Evolutionary conservation across 2,888 invertebrate genomes (phyloP).

Genomic region (Chironomus riparius): DNA sequence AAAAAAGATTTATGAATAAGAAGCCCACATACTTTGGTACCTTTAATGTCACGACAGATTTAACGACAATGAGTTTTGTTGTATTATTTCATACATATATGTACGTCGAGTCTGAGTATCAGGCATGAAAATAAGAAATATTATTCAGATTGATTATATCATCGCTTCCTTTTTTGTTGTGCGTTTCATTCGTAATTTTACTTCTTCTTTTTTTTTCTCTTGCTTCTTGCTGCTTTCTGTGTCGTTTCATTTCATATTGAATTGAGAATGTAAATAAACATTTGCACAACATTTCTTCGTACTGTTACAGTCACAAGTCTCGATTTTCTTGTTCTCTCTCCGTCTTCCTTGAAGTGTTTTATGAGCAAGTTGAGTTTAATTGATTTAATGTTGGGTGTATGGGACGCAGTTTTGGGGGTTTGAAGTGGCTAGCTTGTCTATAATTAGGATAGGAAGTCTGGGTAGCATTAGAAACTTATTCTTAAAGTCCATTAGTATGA

Average conservation of each 20-base stretch:
- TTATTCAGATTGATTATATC: constrained; percentile 1
- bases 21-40: neutral
- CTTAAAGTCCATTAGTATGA: too few species aligned
- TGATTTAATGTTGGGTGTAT: too few species aligned
- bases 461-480: too few species aligned
- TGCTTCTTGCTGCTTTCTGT: neutral
- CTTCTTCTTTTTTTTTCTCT: neutral
- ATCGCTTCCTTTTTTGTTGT: constrained; percentile 6
- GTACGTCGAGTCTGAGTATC: neutral
- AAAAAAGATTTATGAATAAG: neutral
- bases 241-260: neutral
- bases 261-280: neutral
- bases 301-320: neutral
- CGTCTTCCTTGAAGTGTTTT: neutral
- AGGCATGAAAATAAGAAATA: neutral
- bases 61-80: neutral
- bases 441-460: too few species aligned
- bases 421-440: too few species aligned
- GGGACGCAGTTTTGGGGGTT: too few species aligned
- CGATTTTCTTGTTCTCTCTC: too few species aligned
- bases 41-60: constrained; percentile 10
- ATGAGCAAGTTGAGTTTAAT: neutral
- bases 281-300: neutral
- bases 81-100: neutral
- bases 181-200: neutral